Conservation (phyloP, 37 sponge, comb jelly and placozoan genomes). For the Halichondria panicea region DNA sequence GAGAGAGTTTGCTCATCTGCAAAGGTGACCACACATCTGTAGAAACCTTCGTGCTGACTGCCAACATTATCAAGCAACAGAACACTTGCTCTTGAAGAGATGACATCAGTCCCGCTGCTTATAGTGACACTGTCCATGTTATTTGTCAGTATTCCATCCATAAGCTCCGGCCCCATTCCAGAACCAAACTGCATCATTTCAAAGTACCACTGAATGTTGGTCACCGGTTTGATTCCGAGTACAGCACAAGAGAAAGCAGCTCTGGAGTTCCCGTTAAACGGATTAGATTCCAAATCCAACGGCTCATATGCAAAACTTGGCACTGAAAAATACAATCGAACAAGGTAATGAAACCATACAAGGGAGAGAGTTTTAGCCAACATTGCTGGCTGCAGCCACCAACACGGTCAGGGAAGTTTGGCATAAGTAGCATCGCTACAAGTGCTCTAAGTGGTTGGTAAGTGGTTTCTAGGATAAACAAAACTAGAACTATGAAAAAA, state of each 20-base stretch:
- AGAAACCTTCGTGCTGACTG: background rate
- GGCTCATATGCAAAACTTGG: no score
- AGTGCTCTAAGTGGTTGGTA: no score
- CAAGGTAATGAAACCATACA: no score
- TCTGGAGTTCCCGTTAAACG: background rate
- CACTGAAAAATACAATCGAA: no score
- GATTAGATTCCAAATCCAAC: no score
- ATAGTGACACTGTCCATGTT: background rate
- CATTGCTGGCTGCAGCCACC: no score
- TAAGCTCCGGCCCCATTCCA: background rate
- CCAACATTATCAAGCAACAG: conserved; percentile 13
- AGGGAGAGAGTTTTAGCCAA: no score
- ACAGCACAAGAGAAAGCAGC: conserved; percentile 13
- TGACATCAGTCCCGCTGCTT: no score
- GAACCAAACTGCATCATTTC: background rate
- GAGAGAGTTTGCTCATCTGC: background rate
- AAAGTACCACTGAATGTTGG: conserved; percentile 9
- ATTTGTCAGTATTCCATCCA: background rate
- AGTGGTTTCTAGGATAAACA: no score
- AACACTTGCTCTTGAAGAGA: conserved; percentile 6
- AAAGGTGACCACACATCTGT: background rate
- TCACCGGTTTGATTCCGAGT: background rate
- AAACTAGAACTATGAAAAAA: no score
- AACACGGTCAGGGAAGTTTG: no score
- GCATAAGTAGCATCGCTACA: no score